A percentile compares a stretch with the other conserved stretches of the same genome.
Evolutionary conservation across 2,888 invertebrate genomes (phyloP).

Genomic region (Baccha elongata): DNA sequence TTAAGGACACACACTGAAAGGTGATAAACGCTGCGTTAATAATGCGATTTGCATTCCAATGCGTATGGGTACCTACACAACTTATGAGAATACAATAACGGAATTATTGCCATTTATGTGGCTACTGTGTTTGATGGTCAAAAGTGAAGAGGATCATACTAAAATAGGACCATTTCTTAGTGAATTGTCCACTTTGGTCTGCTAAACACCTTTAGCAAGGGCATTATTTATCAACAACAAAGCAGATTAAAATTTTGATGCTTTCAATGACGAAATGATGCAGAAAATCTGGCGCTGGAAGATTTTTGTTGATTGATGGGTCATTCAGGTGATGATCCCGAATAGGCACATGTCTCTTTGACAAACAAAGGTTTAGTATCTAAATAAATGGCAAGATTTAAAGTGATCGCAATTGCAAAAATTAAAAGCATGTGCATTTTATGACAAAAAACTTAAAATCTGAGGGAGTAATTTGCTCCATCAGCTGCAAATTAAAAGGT

Average conservation of each 20-base stretch:
- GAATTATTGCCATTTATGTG: slow-evolving; percentile 51
- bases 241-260: slow-evolving; percentile 48
- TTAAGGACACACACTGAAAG: slow-evolving; percentile 49
- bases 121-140: slow-evolving; percentile 44
- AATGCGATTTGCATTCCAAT: slow-evolving; percentile 80
- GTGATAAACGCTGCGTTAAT: slow-evolving; percentile 78
- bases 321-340: slow-evolving; percentile 45
- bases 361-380: neutral
- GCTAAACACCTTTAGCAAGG: slow-evolving; percentile 51
- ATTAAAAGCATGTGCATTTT: neutral
- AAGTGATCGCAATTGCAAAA: neutral
- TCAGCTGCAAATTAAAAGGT: no score
- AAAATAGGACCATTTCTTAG: slow-evolving; percentile 34
- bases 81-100: slow-evolving; percentile 40
- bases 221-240: slow-evolving; percentile 45
- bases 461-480: neutral
- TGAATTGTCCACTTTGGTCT: slow-evolving; percentile 42
- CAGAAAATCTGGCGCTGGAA: slow-evolving; percentile 70
- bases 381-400: no score
- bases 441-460: neutral
- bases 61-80: no score
- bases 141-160: slow-evolving; percentile 24
- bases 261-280: slow-evolving; percentile 57
- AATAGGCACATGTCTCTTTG: slow-evolving; percentile 36
- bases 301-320: slow-evolving; percentile 64